Evolutionary conservation across 2,113 vertebrate species (phyloP).

Genomic region (Pelobates fuscus): DNA sequence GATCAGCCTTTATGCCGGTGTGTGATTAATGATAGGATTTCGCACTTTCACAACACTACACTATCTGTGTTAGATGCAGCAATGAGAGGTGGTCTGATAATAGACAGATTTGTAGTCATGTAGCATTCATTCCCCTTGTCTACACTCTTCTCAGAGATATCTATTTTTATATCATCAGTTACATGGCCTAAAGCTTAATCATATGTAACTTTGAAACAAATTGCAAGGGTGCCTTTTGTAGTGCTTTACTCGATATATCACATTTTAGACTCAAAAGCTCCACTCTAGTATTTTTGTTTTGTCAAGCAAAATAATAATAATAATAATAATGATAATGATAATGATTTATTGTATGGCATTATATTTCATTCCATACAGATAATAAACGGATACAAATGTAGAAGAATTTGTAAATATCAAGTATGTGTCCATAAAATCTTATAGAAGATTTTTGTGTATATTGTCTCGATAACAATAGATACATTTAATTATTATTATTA

Average conservation of each 20-base stretch:
- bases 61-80: constrained; percentile 50
- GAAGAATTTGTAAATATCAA: too few species aligned
- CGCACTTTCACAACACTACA: constrained; percentile 50
- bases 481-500: too few species aligned
- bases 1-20: constrained; percentile 41
- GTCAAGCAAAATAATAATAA: too few species aligned
- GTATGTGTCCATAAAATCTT: too few species aligned
- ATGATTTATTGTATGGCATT: too few species aligned
- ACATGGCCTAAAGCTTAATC: constrained; percentile 50
- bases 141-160: constrained; percentile 42
- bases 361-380: too few species aligned
- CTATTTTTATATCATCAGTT: constrained; percentile 51
- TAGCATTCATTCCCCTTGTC: constrained; percentile 48
- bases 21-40: constrained; percentile 51
- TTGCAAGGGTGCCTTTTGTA: constrained; percentile 45
- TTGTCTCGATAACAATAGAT: too few species aligned
- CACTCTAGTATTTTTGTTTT: constrained; percentile 20
- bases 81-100: constrained; percentile 48
- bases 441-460: too few species aligned
- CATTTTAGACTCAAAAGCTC: constrained; percentile 21
- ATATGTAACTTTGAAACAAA: constrained; percentile 49
- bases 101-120: constrained; percentile 50
- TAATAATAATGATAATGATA: too few species aligned
- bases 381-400: too few species aligned
- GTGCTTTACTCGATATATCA: constrained; percentile 38